Percentiles rank a stretch among this genome's conserved stretches.
These are phyloP conservation scores for zebrafish (Danio rerio) DNA, from an alignment of 2,113 vertebrate species.

Conservation along the genomic window DNA sequence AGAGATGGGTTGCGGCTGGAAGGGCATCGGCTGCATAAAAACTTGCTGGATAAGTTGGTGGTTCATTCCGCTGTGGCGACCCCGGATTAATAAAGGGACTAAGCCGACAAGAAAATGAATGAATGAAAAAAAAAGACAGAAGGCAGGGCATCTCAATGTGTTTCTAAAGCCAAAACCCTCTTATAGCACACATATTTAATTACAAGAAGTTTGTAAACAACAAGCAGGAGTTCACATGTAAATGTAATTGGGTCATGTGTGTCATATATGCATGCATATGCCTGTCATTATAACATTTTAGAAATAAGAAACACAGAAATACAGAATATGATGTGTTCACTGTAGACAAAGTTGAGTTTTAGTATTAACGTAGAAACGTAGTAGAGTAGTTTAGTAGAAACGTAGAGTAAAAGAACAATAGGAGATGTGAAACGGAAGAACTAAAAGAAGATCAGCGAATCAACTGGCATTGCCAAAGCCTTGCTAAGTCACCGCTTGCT, in stretches of 20 bases:
- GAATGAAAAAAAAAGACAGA: too few relatives aligned
- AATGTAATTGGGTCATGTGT: background rate
- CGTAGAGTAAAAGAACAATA: background rate
- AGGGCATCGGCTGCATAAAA: too few relatives aligned
- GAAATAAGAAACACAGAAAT: too few relatives aligned
- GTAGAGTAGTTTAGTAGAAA: too few relatives aligned
- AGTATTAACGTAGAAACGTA: too few relatives aligned
- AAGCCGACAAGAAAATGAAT: too few relatives aligned
- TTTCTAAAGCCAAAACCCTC: too few relatives aligned
- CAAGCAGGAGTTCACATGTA: background rate
- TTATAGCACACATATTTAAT: background rate
- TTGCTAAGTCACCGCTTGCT: conserved; percentile 41
- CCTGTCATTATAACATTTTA: background rate
- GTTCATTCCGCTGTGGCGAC: too few relatives aligned
- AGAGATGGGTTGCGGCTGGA: too few relatives aligned
- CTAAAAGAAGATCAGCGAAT: background rate
- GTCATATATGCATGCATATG: background rate
- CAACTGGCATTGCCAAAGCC: conserved; percentile 2
- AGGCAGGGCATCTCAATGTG: too few relatives aligned
- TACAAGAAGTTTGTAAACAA: background rate
- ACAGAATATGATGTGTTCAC: background rate
- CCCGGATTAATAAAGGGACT: too few relatives aligned
- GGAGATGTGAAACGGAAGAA: background rate
- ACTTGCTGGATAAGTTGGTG: too few relatives aligned
- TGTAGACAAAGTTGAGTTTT: background rate